Evolutionary conservation across 2,113 vertebrate species (phyloP), one percentile per base, ranked within the genome.

Genomic region (Oncorhynchus kisutch): DNA sequence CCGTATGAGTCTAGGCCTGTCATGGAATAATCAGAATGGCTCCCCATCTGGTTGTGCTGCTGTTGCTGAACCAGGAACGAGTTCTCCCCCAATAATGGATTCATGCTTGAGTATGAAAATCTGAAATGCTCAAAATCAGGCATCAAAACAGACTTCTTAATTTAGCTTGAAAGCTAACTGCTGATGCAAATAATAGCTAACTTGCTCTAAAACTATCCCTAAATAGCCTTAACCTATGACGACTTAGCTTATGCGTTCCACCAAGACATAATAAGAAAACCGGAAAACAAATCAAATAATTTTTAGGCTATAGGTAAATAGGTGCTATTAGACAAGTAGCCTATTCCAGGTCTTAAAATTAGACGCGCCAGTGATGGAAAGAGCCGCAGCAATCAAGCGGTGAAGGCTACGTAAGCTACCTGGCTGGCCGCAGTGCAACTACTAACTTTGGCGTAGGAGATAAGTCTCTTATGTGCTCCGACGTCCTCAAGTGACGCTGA

Each of bases 101-200:
- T 91, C 92, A 92, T 92, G n/a, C 87, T 93, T 0, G 86, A 90
- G 59, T 90, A 87, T 77, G 92, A 91, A 81, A 92, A 92, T 79
- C 90, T 87, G 86, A 91, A 91, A 80, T 91, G 91, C 90, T 93
- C 88, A 76, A 92, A 90, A 90, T 93, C 92, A 88, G 92, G 92
- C 92, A 92, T 93, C 79, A 91, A 92, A 87, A 79, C 88, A 66
- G 83, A 80, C 77, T 84, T 84, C 24, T 27, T 9, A 45, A 70
- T 80, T 81, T 81, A 80, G 31, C 67, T 72, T 75, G 5, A 3
- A 71, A 81, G 73, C n/a, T 65, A 73, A 80, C 29, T 57, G 3
- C 1, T 49, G 49, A 2, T 67, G 34, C 6, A 65, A 2, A 68
- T 70, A 70, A 16, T 3, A 7, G 20, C 20, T 2, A 25, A 68